Percentiles rank a stretch among this genome's conserved stretches.
phyloP scores from a whole-genome alignment of 2,888 invertebrate genomes.

The Athalia rosae region DNA sequence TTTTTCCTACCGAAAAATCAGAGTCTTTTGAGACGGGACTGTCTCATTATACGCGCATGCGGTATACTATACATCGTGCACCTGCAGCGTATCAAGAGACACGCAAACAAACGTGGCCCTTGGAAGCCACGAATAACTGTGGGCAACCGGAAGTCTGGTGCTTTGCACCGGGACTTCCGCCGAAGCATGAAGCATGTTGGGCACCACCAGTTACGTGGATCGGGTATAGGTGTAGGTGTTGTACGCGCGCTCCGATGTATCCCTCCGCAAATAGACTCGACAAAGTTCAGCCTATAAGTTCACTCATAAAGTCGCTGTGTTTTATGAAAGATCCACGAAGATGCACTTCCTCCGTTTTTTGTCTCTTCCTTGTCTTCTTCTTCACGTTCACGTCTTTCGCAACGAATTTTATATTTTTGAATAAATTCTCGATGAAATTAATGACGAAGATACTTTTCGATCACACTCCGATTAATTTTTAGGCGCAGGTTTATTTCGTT shows the following conservation, averaged over 20 bases:
- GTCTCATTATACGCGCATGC: not conserved
- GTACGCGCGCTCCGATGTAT: constrained; percentile 10
- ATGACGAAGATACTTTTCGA: no score
- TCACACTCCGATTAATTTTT: no score
- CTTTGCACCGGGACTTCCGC: constrained; percentile 40
- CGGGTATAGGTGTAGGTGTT: no score
- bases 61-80: not conserved
- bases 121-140: constrained; percentile 40
- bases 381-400: no score
- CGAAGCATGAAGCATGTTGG: constrained; percentile 24
- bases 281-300: not conserved
- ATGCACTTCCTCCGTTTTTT: not conserved
- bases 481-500: no score
- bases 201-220: not conserved
- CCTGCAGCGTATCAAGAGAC: constrained; percentile 8
- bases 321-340: not conserved
- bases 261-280: constrained; percentile 29
- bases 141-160: constrained; percentile 42
- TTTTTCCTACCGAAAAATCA: not conserved
- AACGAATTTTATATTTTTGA: no score
- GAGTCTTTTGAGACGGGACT: not conserved
- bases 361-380: not conserved
- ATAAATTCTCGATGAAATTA: no score
- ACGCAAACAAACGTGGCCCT: constrained; percentile 25
- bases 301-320: not conserved